Evolutionary conservation across 2,797 vertebrate genomes (phyloP).

Genomic region (Sebastes matsubarae): DNA sequence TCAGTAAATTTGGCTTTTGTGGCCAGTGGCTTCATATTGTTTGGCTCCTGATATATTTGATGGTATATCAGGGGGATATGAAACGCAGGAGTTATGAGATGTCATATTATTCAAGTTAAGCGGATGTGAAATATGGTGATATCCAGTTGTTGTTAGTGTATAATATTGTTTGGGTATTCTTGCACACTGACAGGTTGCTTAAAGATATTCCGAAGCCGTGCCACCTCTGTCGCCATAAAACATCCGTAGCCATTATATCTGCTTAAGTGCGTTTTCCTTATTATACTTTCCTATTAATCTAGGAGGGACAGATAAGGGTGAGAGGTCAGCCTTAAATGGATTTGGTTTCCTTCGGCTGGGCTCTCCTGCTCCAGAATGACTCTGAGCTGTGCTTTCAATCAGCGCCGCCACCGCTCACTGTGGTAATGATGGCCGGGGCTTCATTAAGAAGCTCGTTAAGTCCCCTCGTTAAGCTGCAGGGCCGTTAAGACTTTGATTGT

Average conservation of each 20-base stretch:
- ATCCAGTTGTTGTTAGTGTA: slow-evolving; percentile 26
- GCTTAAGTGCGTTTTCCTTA: slow-evolving; percentile 39
- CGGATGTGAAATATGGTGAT: slow-evolving; percentile 62
- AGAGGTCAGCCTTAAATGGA: slow-evolving; percentile 77
- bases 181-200: slow-evolving; percentile 26
- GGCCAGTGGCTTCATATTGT: slow-evolving; percentile 69
- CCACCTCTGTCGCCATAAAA: slow-evolving; percentile 33
- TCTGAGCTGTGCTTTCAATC: slow-evolving; percentile 78
- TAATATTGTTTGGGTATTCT: slow-evolving; percentile 54
- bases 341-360: slow-evolving; percentile 67
- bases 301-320: slow-evolving; percentile 60
- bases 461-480: slow-evolving; percentile 78
- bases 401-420: slow-evolving; percentile 70
- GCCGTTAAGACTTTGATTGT: slow-evolving; percentile 77
- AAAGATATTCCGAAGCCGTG: slow-evolving; percentile 23
- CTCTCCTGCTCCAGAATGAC: slow-evolving; percentile 63
- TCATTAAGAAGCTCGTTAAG: slow-evolving; percentile 88
- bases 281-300: slow-evolving; percentile 66
- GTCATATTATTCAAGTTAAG: slow-evolving; percentile 63
- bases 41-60: slow-evolving; percentile 70
- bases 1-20: slow-evolving; percentile 69
- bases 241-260: slow-evolving; percentile 43
- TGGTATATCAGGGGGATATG: slow-evolving; percentile 67
- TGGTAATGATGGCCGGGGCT: slow-evolving; percentile 82
- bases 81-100: slow-evolving; percentile 66